Evolutionary conservation across 2,113 vertebrate genomes (phyloP).

Genomic region (Syngnathus floridae): DNA sequence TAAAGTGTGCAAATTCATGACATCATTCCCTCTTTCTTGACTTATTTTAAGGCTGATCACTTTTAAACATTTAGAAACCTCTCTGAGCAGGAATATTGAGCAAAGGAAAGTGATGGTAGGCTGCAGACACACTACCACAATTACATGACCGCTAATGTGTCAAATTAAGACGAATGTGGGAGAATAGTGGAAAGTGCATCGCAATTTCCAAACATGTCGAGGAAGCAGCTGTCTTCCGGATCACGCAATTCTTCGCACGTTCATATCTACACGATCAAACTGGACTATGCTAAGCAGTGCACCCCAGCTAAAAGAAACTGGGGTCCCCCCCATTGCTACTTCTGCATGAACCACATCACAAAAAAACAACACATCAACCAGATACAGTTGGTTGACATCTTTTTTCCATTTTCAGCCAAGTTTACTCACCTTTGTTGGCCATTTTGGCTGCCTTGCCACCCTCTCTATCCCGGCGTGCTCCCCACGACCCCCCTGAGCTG

Average conservation of each 20-base stretch:
- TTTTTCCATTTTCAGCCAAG: neutral
- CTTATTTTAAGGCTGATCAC: neutral
- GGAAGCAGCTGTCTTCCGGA: neutral
- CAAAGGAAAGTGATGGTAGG: neutral
- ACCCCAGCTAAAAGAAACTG: neutral
- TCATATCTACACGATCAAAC: neutral
- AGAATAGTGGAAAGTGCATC: neutral
- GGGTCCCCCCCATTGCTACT: neutral
- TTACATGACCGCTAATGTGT: too few relatives aligned
- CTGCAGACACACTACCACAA: neutral
- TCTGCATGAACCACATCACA: neutral
- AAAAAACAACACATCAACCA: neutral
- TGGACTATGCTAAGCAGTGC: neutral
- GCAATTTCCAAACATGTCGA: conserved; percentile 11
- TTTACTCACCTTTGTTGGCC: conserved; percentile 70
- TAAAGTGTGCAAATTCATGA: neutral
- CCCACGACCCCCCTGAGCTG: conserved; percentile 52
- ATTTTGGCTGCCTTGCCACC: conserved; percentile 50
- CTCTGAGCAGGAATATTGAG: neutral
- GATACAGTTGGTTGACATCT: neutral
- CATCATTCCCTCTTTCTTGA: neutral
- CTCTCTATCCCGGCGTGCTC: conserved; percentile 34
- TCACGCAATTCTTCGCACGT: neutral
- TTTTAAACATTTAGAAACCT: neutral
- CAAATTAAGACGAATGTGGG: too few relatives aligned